Evolutionary conservation across 2,888 invertebrate species (phyloP), one percentile per base, ranked within the genome.

Genomic region (Cheilosia soror): DNA sequence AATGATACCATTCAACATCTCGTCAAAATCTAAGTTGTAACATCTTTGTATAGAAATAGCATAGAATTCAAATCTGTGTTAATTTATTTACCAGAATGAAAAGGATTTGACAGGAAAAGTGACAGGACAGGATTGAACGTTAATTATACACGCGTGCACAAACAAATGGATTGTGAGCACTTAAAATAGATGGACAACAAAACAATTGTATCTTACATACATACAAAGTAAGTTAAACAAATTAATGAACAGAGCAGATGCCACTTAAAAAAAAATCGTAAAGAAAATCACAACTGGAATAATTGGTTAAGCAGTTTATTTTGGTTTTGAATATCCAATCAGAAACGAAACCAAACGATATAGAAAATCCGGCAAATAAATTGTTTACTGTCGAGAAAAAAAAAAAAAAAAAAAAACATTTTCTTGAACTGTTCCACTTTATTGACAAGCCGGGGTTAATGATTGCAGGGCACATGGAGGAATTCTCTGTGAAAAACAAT

Each of bases 91-190:
- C 20, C 9, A 58, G 25, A 58, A 4, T 58, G 20, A 58, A 40
- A 37, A 37, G 5, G 13, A 42, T n/a, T 42, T 60, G 60, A 7
- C 60, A 42, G 40, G 3, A 29, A 27, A 40, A 60, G 40, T 60
- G 60, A n/a, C 42, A 60, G 42, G 60, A n/a, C 13, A 60, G 60
- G 7, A 58, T 58, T 40, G 13, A 9, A 9, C 6, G 29, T 53
- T 53, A 53, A 15, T 29, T 58, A 40, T 40, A 40, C 25, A 40
- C 47, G 11, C 47, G 11, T 11, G 20, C 7, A 20, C 5, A 15
- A n/a, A 44, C 15, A 44, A n/a, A 13, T 6, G 5, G 6, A 5
- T 5, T 7, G 42, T 42, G 11, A 5, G 13, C 44, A n/a, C n/a
- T 44, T n/a, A 44, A 15, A 15, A 47, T 6, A 20, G 20, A 20